phyloP scores from a whole-genome alignment of 2,113 vertebrate genomes.

The Plecotus auritus region DNA sequence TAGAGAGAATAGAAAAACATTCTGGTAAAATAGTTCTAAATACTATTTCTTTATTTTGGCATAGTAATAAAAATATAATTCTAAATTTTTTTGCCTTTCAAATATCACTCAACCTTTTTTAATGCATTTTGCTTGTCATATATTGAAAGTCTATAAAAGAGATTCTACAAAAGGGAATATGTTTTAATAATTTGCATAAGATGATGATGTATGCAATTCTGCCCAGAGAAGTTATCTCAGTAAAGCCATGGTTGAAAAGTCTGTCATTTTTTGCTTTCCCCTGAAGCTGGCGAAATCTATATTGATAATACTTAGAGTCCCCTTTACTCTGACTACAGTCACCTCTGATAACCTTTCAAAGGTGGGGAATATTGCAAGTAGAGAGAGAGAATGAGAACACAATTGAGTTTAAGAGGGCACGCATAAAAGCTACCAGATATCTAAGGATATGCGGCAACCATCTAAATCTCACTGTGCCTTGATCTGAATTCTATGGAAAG shows the following conservation, averaged over 20 bases:
- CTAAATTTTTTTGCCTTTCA: slow-evolving; percentile 10
- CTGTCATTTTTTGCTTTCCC: slow-evolving; percentile 23
- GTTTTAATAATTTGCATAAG: slow-evolving; percentile 39
- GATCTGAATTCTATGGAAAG: background rate
- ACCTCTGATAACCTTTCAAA: slow-evolving; percentile 4
- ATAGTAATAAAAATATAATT: background rate
- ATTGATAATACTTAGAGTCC: background rate
- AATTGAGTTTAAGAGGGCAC: background rate
- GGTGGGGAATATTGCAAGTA: background rate
- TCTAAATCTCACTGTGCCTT: background rate
- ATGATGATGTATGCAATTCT: background rate
- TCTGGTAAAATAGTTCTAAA: background rate
- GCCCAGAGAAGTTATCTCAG: background rate
- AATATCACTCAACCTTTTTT: background rate
- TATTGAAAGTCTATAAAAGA: slow-evolving; percentile 7
- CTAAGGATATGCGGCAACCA: background rate
- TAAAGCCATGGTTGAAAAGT: background rate
- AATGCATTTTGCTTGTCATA: background rate
- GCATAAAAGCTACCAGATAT: background rate
- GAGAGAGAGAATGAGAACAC: background rate
- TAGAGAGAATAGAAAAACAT: background rate
- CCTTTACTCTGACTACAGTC: background rate
- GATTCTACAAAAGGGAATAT: slow-evolving; percentile 35
- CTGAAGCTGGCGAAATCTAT: background rate
- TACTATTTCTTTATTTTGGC: background rate